phyloP scores from a whole-genome alignment of 1,140 invertebrate species.

The Brachionus manjavacas region DNA sequence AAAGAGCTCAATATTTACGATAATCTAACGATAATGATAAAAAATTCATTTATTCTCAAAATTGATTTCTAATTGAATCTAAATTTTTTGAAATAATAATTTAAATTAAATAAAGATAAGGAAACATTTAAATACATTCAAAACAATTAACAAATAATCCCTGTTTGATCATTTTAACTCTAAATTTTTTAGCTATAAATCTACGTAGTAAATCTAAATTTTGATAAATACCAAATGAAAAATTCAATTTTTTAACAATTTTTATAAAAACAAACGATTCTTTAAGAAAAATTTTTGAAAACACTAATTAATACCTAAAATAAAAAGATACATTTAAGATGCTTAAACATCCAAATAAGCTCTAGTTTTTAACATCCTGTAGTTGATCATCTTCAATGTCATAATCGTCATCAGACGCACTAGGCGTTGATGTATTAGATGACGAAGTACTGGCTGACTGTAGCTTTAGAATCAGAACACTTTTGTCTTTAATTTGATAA shows the following conservation, averaged over 20 bases:
- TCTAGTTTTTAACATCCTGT: not conserved
- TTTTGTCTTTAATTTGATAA: constrained; percentile 30
- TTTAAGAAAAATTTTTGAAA: no score
- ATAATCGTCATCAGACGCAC: constrained; percentile 8
- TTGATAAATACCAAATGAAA: no score
- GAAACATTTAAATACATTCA: not conserved
- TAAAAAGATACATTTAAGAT: not conserved
- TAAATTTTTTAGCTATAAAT: not conserved
- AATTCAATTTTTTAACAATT: no score
- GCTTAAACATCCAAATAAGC: not conserved
- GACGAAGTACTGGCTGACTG: constrained; percentile 33
- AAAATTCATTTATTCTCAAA: not conserved
- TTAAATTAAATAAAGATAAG: no score
- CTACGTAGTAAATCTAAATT: no score
- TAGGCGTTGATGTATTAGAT: not conserved
- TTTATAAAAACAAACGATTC: no score
- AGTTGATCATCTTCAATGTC: not conserved
- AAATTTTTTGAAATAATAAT: not conserved
- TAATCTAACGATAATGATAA: not conserved
- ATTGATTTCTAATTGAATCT: not conserved
- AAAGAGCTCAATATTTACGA: not conserved
- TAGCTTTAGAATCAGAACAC: constrained; percentile 8
- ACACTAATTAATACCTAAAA: not conserved
- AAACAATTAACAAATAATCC: not conserved
- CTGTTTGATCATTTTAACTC: not conserved